phyloP scores from a whole-genome alignment of 2,797 vertebrate species.

The Notolabrus celidotus region DNA sequence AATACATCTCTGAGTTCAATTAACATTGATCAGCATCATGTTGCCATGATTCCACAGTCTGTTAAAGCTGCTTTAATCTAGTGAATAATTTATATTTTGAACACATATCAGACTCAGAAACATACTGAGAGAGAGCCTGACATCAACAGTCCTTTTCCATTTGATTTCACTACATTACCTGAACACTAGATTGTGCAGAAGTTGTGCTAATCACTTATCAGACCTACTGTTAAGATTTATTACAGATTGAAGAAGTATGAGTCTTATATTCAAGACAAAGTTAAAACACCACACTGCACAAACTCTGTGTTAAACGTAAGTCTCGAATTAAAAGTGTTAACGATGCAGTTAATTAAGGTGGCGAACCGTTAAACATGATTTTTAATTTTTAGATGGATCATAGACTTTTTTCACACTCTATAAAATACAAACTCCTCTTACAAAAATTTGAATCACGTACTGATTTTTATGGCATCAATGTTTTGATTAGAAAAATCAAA shows the following conservation, averaged over 20 bases:
- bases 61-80: constrained; percentile 53
- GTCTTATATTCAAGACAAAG: neutral
- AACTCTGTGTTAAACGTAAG: no score
- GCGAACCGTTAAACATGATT: no score
- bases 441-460: neutral
- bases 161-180: constrained; percentile 9
- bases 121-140: constrained; percentile 40
- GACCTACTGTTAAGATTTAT: neutral
- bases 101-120: constrained; percentile 54
- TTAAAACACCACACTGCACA: neutral
- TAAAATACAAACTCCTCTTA: no score
- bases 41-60: constrained; percentile 56
- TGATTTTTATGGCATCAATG: no score
- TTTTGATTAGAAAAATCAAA: neutral
- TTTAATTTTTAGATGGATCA: neutral
- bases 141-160: neutral
- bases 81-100: constrained; percentile 36
- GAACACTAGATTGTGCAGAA: neutral
- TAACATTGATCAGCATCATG: constrained; percentile 51
- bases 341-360: no score
- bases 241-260: neutral
- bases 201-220: neutral
- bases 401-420: neutral
- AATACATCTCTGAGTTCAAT: constrained; percentile 59
- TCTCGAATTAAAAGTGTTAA: no score